Evolutionary conservation across 2,113 vertebrate species (phyloP).

Genomic region (Tangachromis dhanisi): DNA sequence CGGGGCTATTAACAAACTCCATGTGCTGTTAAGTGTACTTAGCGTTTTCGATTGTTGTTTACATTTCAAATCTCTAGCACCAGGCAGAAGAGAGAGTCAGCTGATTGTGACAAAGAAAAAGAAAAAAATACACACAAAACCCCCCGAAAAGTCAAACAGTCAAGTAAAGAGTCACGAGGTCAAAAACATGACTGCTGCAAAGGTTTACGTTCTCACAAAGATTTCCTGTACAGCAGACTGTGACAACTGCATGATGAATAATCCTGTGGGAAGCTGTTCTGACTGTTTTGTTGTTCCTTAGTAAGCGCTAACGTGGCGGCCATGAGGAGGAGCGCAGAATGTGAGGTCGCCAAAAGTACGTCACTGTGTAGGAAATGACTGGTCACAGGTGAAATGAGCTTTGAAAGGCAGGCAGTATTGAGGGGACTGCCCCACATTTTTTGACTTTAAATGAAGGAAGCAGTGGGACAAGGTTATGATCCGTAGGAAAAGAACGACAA

Average conservation of each 20-base stretch:
- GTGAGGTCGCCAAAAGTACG: constrained; percentile 7
- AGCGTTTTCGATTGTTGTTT: neutral
- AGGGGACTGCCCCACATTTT: neutral
- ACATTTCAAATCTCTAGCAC: neutral
- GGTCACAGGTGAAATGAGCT: constrained; percentile 59
- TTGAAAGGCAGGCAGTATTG: constrained; percentile 11
- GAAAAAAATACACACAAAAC: neutral
- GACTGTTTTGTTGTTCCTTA: constrained; percentile 21
- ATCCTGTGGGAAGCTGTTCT: constrained; percentile 41
- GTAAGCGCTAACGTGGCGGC: constrained; percentile 23
- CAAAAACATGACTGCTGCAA: neutral
- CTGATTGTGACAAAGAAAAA: neutral
- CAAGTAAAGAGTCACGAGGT: neutral
- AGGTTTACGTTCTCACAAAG: constrained; percentile 10
- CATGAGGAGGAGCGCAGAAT: constrained; percentile 23
- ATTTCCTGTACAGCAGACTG: constrained; percentile 17
- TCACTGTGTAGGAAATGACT: constrained; percentile 14
- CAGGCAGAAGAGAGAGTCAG: neutral
- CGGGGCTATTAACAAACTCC: neutral
- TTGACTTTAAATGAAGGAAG: neutral
- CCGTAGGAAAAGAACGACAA: neutral
- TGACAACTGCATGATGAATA: constrained; percentile 8
- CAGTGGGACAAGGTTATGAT: neutral
- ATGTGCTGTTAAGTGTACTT: neutral
- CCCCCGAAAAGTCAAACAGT: neutral